Evolutionary conservation across 2,113 vertebrate species (phyloP), one percentile per base, ranked within the genome.

Genomic region (Myotis lucifugus): DNA sequence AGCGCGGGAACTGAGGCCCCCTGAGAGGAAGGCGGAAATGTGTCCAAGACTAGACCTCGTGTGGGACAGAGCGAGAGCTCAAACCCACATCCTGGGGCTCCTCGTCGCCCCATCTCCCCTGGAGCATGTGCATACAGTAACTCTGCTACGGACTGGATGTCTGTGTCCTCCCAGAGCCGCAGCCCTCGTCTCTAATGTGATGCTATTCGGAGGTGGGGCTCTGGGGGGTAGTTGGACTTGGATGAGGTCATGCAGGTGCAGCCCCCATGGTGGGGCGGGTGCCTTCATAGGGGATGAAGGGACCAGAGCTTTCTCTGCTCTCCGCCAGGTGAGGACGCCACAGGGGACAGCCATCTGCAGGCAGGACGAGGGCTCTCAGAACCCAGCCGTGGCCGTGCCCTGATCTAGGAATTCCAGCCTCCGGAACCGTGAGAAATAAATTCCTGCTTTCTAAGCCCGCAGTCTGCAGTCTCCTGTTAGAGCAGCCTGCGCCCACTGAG

Each of bases 11-110:
- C 21, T 0, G 77, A 92, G 85, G 2, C 11, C 42, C n/a, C 0
- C 76, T 0, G 8, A 37, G 52, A 18, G 3, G 14, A 56, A 32
- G 81, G 25, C 21, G 23, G 25, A 0, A 0, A 1, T 1, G 5
- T 29, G 79, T 3, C 37, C 66, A 14, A 8, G 27, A 0, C 27
- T 11, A 0, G 2, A 6, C 5, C 1, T 0, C 4, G 19, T 3
- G 1, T 0, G 10, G 78, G 13, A 3, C 1, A 3, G 5, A 2
- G 5, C 9, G 34, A 50, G 17, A 10, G 3, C 21, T 5, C 27
- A 1, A 5, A 3, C 5, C 50, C 29, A 1, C 73, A 1, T 11
- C 29, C 29, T 3, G 37, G n/a, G 5, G 12, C 17, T 46, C n/a
- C 84, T 10, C 1, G 52, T 0, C 37, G 3, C 32, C 11, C 6